Conservation (phyloP, 2,113 vertebrate genomes). For the Capreolus pygargus region DNA sequence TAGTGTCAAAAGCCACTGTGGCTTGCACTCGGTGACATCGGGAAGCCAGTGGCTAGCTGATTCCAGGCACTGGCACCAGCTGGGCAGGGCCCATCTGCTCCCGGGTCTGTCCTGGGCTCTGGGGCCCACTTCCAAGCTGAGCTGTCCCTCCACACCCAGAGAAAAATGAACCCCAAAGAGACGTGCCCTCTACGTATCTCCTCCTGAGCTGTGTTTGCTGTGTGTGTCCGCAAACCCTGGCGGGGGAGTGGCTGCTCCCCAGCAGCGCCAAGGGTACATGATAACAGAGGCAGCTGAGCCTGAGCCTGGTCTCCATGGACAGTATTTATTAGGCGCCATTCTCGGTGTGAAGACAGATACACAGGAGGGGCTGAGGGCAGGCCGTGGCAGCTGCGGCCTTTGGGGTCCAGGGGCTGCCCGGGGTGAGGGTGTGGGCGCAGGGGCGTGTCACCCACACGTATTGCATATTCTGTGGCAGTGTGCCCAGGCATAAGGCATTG, state of each 20-base stretch:
- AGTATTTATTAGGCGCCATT: slow-evolving; percentile 78
- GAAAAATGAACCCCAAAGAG: not conserved
- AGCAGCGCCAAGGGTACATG: not conserved
- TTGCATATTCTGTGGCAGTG: slow-evolving; percentile 79
- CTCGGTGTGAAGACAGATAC: slow-evolving; percentile 74
- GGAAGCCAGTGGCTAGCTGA: not conserved
- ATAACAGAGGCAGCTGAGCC: slow-evolving; percentile 59
- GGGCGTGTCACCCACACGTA: slow-evolving; percentile 66
- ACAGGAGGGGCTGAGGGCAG: slow-evolving; percentile 54
- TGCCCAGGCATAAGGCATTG: slow-evolving; percentile 78
- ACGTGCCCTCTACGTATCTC: not conserved
- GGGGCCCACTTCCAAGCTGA: not conserved
- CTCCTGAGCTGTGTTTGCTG: not conserved
- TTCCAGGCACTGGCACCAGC: not conserved
- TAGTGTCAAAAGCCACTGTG: not conserved
- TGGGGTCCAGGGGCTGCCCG: slow-evolving; percentile 64
- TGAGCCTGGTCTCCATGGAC: slow-evolving; percentile 70
- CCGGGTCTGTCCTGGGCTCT: not conserved
- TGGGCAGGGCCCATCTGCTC: not conserved
- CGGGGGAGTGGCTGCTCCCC: not conserved
- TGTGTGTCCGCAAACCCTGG: not conserved
- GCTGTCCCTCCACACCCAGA: not conserved
- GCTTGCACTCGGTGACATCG: not conserved
- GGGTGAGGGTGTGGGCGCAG: slow-evolving; percentile 57
- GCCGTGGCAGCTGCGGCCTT: slow-evolving; percentile 56